Base-by-base conservation (phyloP, 2,797 vertebrate genomes). In the Eutrigla gurnardus region DNA sequence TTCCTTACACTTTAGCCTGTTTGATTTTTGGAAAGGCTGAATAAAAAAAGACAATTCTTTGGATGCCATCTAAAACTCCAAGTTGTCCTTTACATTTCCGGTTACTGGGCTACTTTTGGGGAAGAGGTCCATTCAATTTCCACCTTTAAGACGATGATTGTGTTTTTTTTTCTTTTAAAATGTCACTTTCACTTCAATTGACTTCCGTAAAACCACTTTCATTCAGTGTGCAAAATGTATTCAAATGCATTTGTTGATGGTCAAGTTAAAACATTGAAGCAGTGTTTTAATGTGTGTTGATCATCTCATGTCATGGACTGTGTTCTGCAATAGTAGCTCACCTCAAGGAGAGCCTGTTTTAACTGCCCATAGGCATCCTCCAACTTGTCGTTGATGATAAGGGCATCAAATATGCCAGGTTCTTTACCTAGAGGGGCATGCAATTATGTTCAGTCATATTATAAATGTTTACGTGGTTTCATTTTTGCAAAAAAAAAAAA, bases 381-480 rank as follows among this genome's bases (percentile, higher is more conserved):
- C 91, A 99, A 91, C 59, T 94, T 82, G 79, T 99, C 95, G 3
- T 99, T 99, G 75, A 99, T 18, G 61, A 99, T 96, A 57, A 97
- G 52, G 58, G 94, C 69, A 84, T 99, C 96, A 1, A 99, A 99
- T 6, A 97, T 82, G 42, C 96, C 96, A 0, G 95, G 92, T 68
- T 98, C 96, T 93, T 96, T 97, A 93, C 96, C 97, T 98, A 70
- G 11, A 85, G 40, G 3, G 32, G 42, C 17, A 78, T 0, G 46
- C 0, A 67, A 50, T 59, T 10, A 53, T 0, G 47, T 42, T 73
- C 0, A 73, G n/a, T 66, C 11, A 0, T 14, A 4, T 49, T 37
- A 25, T 39, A 13, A 35, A 57, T 15, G 4, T 17, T 12, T 3
- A 10, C n/a, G 0, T 32, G 6, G 14, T 80, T 55, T 13, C 0